Conservation (phyloP, 2,888 invertebrate species). For the Urechis unicinctus region DNA sequence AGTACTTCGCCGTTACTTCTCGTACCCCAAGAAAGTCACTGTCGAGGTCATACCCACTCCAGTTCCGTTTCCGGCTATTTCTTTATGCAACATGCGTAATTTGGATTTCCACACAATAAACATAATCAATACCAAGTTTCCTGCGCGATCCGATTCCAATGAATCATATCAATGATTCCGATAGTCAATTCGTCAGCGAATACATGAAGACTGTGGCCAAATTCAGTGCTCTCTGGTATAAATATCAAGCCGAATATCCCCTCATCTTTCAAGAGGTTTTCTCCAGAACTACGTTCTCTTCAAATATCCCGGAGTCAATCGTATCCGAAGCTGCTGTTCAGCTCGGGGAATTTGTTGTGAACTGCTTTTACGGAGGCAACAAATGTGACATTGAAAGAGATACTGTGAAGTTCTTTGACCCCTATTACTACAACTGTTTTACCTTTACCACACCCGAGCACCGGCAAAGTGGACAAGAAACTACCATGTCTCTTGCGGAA, state of each 20-base stretch:
- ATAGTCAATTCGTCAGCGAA: constrained; percentile 12
- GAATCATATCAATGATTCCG: constrained; percentile 18
- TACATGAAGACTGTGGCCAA: constrained; percentile 22
- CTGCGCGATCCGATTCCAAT: constrained; percentile 14
- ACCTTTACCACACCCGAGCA: constrained; percentile 16
- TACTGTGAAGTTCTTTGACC: constrained; percentile 20
- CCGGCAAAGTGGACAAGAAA: neutral
- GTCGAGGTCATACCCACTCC: constrained; percentile 21
- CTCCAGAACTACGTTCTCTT: constrained; percentile 21
- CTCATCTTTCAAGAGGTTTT: constrained; percentile 22
- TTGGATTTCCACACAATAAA: constrained; percentile 20
- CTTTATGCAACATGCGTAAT: constrained; percentile 23
- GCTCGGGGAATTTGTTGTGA: constrained; percentile 20
- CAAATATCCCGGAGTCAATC: constrained; percentile 18
- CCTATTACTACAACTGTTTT: constrained; percentile 25
- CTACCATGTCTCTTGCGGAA: constrained; percentile 10
- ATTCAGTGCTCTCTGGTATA: constrained; percentile 19
- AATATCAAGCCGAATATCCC: constrained; percentile 19
- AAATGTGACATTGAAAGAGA: constrained; percentile 13
- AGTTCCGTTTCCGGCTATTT: constrained; percentile 20
- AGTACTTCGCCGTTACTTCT: constrained; percentile 18
- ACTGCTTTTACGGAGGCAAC: constrained; percentile 19
- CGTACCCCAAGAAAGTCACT: constrained; percentile 22
- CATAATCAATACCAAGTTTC: constrained; percentile 17
- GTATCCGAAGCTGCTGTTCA: constrained; percentile 18